Evolutionary conservation across 2,113 vertebrate species (phyloP), one percentile per base, ranked within the genome.

Genomic region (Lontra canadensis): DNA sequence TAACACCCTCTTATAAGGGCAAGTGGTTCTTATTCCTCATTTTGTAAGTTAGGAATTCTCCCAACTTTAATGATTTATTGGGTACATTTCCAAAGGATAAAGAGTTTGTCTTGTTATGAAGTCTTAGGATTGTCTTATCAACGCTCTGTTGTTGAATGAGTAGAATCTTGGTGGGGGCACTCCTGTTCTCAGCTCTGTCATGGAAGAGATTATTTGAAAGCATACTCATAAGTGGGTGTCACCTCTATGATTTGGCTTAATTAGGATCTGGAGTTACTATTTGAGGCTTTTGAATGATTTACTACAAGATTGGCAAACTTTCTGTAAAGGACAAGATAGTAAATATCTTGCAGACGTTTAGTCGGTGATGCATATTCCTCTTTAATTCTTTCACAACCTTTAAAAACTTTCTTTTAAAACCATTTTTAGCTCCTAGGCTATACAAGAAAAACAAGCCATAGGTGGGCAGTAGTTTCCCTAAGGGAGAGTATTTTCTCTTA

Each of bases 181-280:
- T 71, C 74, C 42, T 83, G 44, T 84, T 49, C 63, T 97, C 14
- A 61, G 7, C 39, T 25, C 3, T 44, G 14, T 59, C 44, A 67
- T 82, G 65, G 42, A 39, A 91, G 47, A 91, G 52, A 57, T 92
- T 65, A 91, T 67, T 83, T 97, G 71, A 82, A 96, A 93, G 42
- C 18, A 65, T 17, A 55, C 82, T 94, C 4, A 6, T 78, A 61
- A 84, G 47, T 85, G 94, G 88, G 47, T 18, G 81, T 73, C 89
- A 36, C 12, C 31, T 31, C 83, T 7, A 74, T 52, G 34, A 52
- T 92, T 96, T 90, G 57, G 10, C 47, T 93, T 74, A 47, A 78
- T 31, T 65, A 86, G 34, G 93, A 86, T 71, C 17, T 89, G 29
- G 15, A 61, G 7, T 97, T 89, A 20, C 31, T 95, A 93, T 49